Conservation (phyloP, 1,140 invertebrate genomes). For the Drosophila bipectinata region DNA sequence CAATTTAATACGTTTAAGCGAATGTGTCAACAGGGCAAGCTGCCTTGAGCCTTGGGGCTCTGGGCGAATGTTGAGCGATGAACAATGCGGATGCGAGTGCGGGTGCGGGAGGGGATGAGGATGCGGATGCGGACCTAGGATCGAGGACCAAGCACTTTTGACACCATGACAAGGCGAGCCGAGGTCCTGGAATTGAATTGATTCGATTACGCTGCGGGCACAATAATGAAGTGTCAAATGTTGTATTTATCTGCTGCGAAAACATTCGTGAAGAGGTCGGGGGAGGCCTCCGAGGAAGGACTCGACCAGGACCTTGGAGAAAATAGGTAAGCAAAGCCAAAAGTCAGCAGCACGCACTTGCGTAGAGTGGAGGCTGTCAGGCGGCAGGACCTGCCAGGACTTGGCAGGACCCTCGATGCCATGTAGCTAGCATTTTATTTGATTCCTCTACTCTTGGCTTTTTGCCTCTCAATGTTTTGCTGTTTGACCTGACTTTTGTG, state of each 20-base stretch:
- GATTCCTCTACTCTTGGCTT: slow-evolving; percentile 50
- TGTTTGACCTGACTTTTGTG: slow-evolving; percentile 20
- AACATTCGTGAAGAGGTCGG: slow-evolving; percentile 49
- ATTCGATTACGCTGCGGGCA: slow-evolving; percentile 83
- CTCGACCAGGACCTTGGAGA: neutral
- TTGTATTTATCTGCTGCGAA: slow-evolving; percentile 82
- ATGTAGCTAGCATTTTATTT: slow-evolving; percentile 79
- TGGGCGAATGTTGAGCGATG: slow-evolving; percentile 38
- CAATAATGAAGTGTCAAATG: slow-evolving; percentile 84
- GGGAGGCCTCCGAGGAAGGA: slow-evolving; percentile 15
- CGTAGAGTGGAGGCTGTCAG: slow-evolving; percentile 53
- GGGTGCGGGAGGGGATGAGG: slow-evolving; percentile 1
- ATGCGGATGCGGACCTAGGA: slow-evolving; percentile 32
- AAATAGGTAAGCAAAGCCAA: slow-evolving; percentile 36
- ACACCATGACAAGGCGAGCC: slow-evolving; percentile 56
- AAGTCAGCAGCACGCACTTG: slow-evolving; percentile 32
- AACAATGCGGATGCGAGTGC: slow-evolving; percentile 13
- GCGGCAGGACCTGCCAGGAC: slow-evolving; percentile 48
- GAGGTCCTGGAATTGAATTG: slow-evolving; percentile 70
- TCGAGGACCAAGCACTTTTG: slow-evolving; percentile 75
- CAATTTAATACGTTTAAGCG: slow-evolving; percentile 83
- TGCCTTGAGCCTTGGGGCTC: slow-evolving; percentile 68
- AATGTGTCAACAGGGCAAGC: slow-evolving; percentile 83
- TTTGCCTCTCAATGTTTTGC: slow-evolving; percentile 1
- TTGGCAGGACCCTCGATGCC: slow-evolving; percentile 53